phyloP scores from a whole-genome alignment of 2,797 vertebrate species.

The Cossypha caffra region DNA sequence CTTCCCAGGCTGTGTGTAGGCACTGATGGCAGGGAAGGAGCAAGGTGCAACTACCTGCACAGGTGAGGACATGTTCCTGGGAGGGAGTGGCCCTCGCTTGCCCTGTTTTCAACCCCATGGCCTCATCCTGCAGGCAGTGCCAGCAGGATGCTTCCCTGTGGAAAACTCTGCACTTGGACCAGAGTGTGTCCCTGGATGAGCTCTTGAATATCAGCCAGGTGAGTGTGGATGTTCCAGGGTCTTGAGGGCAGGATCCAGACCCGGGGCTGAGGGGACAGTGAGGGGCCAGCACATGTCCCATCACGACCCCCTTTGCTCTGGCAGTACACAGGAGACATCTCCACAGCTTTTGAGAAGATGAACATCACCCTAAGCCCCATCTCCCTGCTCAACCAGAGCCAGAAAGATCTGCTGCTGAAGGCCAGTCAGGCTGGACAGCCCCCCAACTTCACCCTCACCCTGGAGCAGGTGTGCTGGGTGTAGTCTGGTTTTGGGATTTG shows the following conservation, averaged over 20 bases:
- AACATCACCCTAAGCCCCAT: constrained; percentile 74
- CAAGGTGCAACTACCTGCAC: rapidly evolving
- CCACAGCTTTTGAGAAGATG: constrained; percentile 62
- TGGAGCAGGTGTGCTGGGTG: constrained; percentile 73
- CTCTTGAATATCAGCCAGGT: constrained; percentile 80
- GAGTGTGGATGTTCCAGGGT: rapidly evolving
- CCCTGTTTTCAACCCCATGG: neutral
- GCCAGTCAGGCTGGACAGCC: constrained; percentile 34
- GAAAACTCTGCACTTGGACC: constrained; percentile 76
- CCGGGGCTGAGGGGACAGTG: neutral
- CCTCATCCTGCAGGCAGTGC: constrained; percentile 79
- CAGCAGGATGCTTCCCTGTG: constrained; percentile 78
- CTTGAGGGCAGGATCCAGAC: neutral
- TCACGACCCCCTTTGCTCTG: rapidly evolving
- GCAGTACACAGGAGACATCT: constrained; percentile 81
- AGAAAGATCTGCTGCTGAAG: constrained; percentile 36
- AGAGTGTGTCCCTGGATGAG: constrained; percentile 70
- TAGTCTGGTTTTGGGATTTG: neutral
- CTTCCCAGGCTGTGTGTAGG: neutral
- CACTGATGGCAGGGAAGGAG: neutral
- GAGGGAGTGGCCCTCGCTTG: rapidly evolving
- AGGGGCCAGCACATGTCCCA: neutral
- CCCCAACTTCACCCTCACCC: constrained; percentile 60
- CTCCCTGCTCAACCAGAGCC: constrained; percentile 71
- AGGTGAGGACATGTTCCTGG: neutral